Conservation (phyloP, 2,113 vertebrate species). For the Coracopsis vasa region DNA sequence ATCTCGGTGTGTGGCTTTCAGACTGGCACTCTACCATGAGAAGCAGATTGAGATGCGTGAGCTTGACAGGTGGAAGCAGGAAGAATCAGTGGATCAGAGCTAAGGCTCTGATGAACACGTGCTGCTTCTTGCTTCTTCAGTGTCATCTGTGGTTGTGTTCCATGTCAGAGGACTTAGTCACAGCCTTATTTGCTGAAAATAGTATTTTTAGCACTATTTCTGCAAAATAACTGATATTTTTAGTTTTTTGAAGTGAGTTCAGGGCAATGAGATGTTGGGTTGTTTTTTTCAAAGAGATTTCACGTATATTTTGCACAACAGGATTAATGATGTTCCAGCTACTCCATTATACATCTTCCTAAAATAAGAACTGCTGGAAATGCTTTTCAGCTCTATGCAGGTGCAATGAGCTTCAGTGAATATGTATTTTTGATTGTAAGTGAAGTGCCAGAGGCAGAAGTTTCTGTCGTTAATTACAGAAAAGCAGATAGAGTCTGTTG, state of each 20-base stretch:
- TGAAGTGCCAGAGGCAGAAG: neutral
- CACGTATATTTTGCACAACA: neutral
- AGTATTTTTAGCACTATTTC: neutral
- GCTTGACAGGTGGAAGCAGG: neutral
- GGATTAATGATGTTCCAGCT: neutral
- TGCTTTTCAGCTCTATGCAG: neutral
- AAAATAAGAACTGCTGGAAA: neutral
- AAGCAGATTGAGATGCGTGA: neutral
- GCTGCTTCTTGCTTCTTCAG: neutral
- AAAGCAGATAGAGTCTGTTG: neutral
- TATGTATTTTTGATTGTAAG: neutral
- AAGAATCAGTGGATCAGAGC: neutral
- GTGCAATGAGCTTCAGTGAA: neutral
- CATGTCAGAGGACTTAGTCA: neutral
- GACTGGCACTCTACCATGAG: fast-evolving
- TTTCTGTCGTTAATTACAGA: neutral
- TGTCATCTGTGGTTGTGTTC: neutral
- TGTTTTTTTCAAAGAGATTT: neutral
- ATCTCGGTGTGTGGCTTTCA: neutral
- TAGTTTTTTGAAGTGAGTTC: neutral
- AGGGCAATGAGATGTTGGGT: neutral
- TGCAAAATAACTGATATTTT: neutral
- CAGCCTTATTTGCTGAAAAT: neutral
- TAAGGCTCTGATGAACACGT: neutral
- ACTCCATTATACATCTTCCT: neutral